These are phyloP conservation scores for Alligator mississippiensis DNA, from an alignment of 2,113 vertebrate genomes.

Conservation along the genomic window DNA sequence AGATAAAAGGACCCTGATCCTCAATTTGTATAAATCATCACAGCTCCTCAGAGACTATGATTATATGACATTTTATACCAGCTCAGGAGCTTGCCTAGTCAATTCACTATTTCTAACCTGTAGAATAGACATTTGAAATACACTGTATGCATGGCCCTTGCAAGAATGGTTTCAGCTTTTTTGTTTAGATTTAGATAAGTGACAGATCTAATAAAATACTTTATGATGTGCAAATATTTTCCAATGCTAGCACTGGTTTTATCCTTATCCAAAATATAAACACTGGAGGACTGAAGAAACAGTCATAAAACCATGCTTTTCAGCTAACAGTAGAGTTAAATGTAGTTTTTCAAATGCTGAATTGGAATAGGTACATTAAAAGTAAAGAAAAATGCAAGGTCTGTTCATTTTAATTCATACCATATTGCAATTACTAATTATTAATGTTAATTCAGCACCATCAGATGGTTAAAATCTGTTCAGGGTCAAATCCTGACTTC, in stretches of 20 bases:
- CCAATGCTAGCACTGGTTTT: background rate
- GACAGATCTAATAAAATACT: background rate
- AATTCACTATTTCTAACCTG: background rate
- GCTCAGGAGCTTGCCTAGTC: background rate
- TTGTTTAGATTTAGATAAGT: background rate
- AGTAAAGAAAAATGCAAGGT: background rate
- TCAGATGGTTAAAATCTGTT: background rate
- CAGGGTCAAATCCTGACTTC: background rate
- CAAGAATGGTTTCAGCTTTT: background rate
- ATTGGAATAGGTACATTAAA: background rate
- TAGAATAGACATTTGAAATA: background rate
- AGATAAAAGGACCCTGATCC: background rate
- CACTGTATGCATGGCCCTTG: background rate
- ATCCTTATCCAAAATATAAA: background rate
- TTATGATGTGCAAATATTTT: background rate
- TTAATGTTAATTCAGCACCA: background rate
- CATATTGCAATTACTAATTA: background rate
- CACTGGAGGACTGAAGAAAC: background rate
- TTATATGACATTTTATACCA: background rate
- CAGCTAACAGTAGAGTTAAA: background rate
- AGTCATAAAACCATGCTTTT: background rate
- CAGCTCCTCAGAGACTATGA: background rate
- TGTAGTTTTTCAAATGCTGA: background rate
- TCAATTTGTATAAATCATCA: background rate
- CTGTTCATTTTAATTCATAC: background rate